Conservation (phyloP, 1,140 invertebrate species). For the Rhyzopertha dominica region DNA sequence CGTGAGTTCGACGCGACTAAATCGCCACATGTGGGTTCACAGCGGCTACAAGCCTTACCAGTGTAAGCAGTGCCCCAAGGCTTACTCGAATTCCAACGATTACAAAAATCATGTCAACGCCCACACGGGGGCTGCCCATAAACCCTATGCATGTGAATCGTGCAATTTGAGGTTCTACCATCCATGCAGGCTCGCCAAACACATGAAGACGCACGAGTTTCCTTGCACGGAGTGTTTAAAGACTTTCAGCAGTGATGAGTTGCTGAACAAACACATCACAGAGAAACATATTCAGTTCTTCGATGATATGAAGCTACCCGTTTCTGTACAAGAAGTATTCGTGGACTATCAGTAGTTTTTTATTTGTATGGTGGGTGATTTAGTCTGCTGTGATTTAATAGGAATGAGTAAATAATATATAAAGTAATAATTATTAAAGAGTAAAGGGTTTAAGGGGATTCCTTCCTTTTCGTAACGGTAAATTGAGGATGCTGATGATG, state of each 20-base stretch:
- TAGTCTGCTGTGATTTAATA: too few relatives aligned
- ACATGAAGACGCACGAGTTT: constrained; percentile 32
- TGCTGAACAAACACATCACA: constrained; percentile 26
- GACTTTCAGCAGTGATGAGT: constrained; percentile 20
- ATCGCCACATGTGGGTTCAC: constrained; percentile 40
- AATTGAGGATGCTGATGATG: too few relatives aligned
- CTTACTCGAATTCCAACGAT: constrained; percentile 37
- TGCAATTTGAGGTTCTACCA: constrained; percentile 39
- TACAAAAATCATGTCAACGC: constrained; percentile 33
- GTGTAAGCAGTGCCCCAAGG: constrained; percentile 36
- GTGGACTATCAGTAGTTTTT: too few relatives aligned
- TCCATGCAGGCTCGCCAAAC: constrained; percentile 31
- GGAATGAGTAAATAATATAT: too few relatives aligned
- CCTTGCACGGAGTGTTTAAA: constrained; percentile 26
- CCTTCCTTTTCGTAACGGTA: too few relatives aligned
- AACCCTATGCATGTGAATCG: constrained; percentile 30
- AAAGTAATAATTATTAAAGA: too few relatives aligned
- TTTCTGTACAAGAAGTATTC: too few relatives aligned
- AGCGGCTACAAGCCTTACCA: constrained; percentile 38
- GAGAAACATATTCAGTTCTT: constrained; percentile 27
- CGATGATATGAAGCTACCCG: too few relatives aligned
- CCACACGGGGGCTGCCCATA: constrained; percentile 28
- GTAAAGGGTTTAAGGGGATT: too few relatives aligned
- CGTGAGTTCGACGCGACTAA: constrained; percentile 35
- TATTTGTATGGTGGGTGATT: too few relatives aligned